Evolutionary conservation across 1,140 invertebrate species (phyloP), one percentile per base, ranked within the genome.

Genomic region (Drosophila trapezifrons): DNA sequence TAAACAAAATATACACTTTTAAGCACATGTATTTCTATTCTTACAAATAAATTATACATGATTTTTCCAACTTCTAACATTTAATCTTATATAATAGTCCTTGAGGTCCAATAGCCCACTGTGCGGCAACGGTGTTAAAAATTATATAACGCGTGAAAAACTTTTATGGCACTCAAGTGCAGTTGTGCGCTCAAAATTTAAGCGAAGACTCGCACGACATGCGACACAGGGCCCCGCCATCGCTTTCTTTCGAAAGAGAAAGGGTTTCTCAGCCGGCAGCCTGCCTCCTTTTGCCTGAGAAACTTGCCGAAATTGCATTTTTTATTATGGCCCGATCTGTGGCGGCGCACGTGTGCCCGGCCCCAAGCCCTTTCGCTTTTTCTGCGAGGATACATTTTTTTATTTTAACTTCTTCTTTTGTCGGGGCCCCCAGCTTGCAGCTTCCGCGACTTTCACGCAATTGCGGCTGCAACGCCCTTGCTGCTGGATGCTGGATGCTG

Each of bases 241-340:
- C 69, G 76, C 86, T 90, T 90, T 90, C 87, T 90, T 89, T 90
- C 32, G 77, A 90, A 90, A 90, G 87, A 90, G 86, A 90, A 90
- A 90, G 87, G 86, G 82, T 83, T 90, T 90, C 72, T 38, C 40
- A 40, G 8, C 29, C 17, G 22, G 35, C 22, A 29, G 25, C n/a
- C 65, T 52, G 12, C 43, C 59, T 64, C 52, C 35, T 67, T 56
- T 51, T 42, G 56, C 65, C 55, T 83, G 80, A 79, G 78, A 86
- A 87, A 78, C 77, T 80, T 74, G 80, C 58, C 76, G 76, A 87
- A 82, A 89, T 89, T 84, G 84, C 80, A 89, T 80, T 89, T 78
- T 87, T 55, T 55, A 55, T 37, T 89, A 70, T 84, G 69, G 56
- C 63, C 52, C 40, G 56, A 87, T 79, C 83, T 78, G 51, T 63